These are phyloP conservation scores for Cephalopterus ornatus DNA, from an alignment of 2,113 vertebrate genomes.

Conservation along the genomic window DNA sequence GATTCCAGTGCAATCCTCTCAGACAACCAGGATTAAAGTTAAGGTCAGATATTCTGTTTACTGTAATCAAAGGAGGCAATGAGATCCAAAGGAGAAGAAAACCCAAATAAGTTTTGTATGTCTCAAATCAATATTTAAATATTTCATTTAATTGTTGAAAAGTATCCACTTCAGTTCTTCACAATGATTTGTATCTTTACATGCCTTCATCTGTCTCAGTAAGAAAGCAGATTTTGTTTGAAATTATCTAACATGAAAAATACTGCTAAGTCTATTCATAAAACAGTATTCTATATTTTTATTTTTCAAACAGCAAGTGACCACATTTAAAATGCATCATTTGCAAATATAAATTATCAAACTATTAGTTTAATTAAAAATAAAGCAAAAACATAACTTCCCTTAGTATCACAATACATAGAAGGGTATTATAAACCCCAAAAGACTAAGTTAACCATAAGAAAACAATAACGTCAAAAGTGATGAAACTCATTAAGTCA, in stretches of 20 bases:
- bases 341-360: constrained; percentile 78
- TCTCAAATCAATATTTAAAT: neutral
- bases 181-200: neutral
- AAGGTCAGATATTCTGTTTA: neutral
- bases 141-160: neutral
- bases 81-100: neutral
- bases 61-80: neutral
- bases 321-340: constrained; percentile 80
- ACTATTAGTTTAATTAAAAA: constrained; percentile 77
- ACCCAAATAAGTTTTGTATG: neutral
- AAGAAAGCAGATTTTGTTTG: neutral
- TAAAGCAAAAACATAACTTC: constrained; percentile 73
- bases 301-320: constrained; percentile 78
- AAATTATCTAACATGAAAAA: constrained; percentile 65
- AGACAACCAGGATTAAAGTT: neutral
- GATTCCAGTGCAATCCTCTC: neutral
- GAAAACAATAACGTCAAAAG: constrained; percentile 65
- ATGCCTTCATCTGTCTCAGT: neutral
- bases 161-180: constrained; percentile 10
- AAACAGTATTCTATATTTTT: constrained; percentile 76
- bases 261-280: constrained; percentile 73
- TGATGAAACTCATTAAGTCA: constrained; percentile 68
- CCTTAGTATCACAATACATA: constrained; percentile 76
- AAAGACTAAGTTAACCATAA: constrained; percentile 68
- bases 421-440: constrained; percentile 69